Conservation (phyloP, 2,113 vertebrate species). For the Nycticryphes semicollaris region DNA sequence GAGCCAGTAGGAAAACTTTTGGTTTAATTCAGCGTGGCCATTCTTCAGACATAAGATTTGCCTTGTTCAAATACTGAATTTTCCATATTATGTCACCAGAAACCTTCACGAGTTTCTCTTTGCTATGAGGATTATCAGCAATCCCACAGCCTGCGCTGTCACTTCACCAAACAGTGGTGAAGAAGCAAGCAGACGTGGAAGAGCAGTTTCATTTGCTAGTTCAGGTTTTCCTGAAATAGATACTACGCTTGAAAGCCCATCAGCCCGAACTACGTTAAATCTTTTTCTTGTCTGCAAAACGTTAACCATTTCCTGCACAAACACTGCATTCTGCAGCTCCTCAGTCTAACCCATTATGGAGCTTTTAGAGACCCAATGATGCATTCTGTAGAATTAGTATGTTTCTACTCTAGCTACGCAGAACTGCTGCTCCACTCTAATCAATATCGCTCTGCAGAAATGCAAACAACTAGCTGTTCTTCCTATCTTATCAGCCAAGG, state of each 20-base stretch:
- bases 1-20: neutral
- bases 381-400: neutral
- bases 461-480: neutral
- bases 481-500: neutral
- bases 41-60: neutral
- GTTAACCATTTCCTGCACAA: neutral
- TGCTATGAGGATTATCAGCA: neutral
- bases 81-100: neutral
- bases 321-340: neutral
- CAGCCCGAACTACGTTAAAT: neutral
- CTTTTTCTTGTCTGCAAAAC: neutral
- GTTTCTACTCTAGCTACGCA: neutral
- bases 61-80: neutral
- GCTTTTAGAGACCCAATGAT: neutral
- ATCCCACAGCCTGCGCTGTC: neutral
- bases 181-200: neutral
- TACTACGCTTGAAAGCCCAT: neutral
- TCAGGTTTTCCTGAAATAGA: neutral
- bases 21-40: neutral
- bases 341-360: neutral
- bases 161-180: neutral
- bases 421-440: neutral
- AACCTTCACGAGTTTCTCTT: neutral
- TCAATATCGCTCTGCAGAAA: neutral
- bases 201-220: neutral